Percentiles rank a stretch among this genome's conserved stretches.
These are phyloP conservation scores for Eubucco bourcierii DNA, from an alignment of 2,113 vertebrate species.

Conservation along the genomic window DNA sequence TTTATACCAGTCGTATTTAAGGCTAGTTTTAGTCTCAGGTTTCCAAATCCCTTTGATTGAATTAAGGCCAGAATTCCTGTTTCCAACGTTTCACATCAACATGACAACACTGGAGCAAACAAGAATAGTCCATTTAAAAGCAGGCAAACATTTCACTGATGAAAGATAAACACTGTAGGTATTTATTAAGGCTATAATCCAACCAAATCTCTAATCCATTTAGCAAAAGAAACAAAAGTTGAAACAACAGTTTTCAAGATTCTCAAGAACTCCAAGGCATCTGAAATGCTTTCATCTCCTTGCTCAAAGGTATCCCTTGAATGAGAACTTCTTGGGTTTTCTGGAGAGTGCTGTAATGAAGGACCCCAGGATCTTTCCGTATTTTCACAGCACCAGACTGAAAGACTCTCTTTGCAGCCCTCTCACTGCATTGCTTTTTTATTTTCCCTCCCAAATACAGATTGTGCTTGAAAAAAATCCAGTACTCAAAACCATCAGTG, in stretches of 20 bases:
- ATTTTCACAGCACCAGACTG: not conserved
- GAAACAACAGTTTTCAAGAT: constrained; percentile 7
- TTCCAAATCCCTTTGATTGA: constrained; percentile 56
- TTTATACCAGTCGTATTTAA: constrained; percentile 41
- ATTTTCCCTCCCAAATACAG: not conserved
- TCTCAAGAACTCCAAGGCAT: not conserved
- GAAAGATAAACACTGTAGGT: constrained; percentile 53
- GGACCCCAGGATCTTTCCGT: not conserved
- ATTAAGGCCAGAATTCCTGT: constrained; percentile 46
- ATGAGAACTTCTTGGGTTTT: not conserved
- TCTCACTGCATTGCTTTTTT: not conserved
- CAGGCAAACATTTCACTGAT: constrained; percentile 45
- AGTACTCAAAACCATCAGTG: not conserved
- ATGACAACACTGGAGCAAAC: constrained; percentile 57
- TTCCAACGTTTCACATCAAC: constrained; percentile 56
- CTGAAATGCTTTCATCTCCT: not conserved
- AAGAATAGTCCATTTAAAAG: constrained; percentile 56
- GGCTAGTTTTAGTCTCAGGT: constrained; percentile 12
- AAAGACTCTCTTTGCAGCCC: not conserved
- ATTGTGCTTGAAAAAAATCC: not conserved
- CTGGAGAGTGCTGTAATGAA: not conserved
- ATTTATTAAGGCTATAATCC: constrained; percentile 62
- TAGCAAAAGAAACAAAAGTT: constrained; percentile 22
- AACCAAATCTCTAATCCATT: constrained; percentile 46
- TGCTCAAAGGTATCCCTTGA: not conserved